Percentiles rank a stretch among this genome's conserved stretches.
These are phyloP conservation scores for Pogona vitticeps DNA, from an alignment of 2,113 vertebrate species.

Conservation along the genomic window DNA sequence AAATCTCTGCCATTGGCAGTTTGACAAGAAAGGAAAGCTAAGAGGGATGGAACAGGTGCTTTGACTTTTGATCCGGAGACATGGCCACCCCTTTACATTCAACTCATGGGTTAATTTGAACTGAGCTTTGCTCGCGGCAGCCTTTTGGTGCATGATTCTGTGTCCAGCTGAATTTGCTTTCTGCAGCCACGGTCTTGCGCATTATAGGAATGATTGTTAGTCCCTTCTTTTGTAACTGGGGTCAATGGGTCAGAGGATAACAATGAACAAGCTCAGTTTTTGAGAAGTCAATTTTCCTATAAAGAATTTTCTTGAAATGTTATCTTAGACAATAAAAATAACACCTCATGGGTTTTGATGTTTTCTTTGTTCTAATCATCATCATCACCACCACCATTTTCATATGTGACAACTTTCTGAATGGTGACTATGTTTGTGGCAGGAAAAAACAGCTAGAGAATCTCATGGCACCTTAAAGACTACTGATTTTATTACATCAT, in stretches of 20 bases:
- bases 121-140: not conserved
- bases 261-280: fast-evolving
- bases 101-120: not conserved
- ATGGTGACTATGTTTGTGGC: not conserved
- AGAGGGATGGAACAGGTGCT: not conserved
- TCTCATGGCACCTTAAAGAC: not conserved
- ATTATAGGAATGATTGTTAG: not conserved
- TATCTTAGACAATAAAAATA: slow-evolving; percentile 8
- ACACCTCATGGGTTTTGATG: fast-evolving
- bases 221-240: slow-evolving; percentile 18
- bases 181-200: not conserved
- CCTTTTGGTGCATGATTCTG: not conserved
- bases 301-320: not conserved
- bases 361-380: not conserved
- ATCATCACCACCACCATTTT: not conserved
- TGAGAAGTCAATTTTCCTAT: slow-evolving; percentile 8
- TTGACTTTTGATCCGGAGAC: not conserved
- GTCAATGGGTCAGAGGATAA: slow-evolving; percentile 4
- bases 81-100: not conserved
- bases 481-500: not conserved
- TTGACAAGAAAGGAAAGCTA: no score
- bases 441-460: not conserved
- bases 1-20: not conserved
- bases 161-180: not conserved
- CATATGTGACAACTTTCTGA: not conserved